A percentile compares a stretch with the other conserved stretches of the same genome.
These are phyloP conservation scores for Nyctibius grandis DNA, from an alignment of 2,797 vertebrate genomes.

Conservation along the genomic window DNA sequence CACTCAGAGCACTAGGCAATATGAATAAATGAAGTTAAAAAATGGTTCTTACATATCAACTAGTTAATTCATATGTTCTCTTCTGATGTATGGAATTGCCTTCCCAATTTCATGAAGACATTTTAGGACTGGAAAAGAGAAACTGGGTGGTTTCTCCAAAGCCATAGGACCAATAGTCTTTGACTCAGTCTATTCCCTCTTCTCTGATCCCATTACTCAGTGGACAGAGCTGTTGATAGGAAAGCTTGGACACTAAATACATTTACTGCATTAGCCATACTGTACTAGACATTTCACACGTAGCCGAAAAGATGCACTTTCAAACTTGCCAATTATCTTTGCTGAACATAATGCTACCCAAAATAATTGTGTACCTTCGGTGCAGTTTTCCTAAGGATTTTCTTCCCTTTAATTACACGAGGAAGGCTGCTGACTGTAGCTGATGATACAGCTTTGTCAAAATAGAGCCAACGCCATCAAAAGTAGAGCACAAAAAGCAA, in stretches of 20 bases:
- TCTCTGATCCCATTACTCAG: neutral
- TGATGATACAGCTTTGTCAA: neutral
- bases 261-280: neutral
- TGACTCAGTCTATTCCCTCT: neutral
- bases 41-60: neutral
- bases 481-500: neutral
- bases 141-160: neutral
- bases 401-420: neutral
- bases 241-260: neutral
- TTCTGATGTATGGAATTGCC: neutral
- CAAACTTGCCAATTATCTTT: slow-evolving; percentile 54
- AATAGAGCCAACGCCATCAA: neutral
- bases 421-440: neutral
- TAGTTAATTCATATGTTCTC: neutral
- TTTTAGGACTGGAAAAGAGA: neutral
- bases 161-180: neutral
- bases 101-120: neutral
- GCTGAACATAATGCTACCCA: neutral
- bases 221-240: neutral
- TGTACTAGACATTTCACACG: neutral
- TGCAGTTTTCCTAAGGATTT: neutral
- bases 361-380: neutral
- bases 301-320: neutral
- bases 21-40: neutral
- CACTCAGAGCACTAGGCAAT: neutral